phyloP scores from a whole-genome alignment of 2,113 vertebrate species.

The Corvus cornix region DNA sequence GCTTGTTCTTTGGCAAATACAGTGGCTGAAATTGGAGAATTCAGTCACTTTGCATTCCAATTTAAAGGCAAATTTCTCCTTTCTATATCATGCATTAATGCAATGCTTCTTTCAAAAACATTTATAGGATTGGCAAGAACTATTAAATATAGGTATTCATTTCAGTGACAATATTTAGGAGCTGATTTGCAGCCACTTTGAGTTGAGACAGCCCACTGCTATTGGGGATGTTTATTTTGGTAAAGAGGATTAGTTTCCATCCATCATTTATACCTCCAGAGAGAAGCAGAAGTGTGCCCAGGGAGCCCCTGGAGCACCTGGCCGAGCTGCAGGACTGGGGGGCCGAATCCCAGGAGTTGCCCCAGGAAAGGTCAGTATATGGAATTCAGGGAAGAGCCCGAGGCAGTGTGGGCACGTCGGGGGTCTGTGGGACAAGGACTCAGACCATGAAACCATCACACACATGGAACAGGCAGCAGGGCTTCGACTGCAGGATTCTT shows the following conservation, averaged over 20 bases:
- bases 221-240: background rate
- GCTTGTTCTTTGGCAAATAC: constrained; percentile 73
- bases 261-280: background rate
- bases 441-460: background rate
- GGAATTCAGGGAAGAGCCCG: background rate
- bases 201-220: constrained; percentile 42
- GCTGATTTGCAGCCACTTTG: constrained; percentile 87
- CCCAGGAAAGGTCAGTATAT: background rate
- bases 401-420: background rate
- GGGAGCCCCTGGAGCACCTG: background rate
- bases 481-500: background rate
- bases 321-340: background rate
- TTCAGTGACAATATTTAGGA: constrained; percentile 73
- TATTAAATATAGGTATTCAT: constrained; percentile 69
- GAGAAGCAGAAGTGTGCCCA: background rate
- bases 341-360: background rate
- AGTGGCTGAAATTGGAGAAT: constrained; percentile 79
- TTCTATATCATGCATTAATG: constrained; percentile 81
- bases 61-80: constrained; percentile 78
- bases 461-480: background rate
- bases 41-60: constrained; percentile 83
- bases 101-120: constrained; percentile 74
- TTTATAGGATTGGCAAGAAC: constrained; percentile 68
- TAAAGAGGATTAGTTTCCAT: background rate
- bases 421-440: background rate